Base-by-base conservation (phyloP, 2,888 invertebrate species). In the Netelia melanura region DNA sequence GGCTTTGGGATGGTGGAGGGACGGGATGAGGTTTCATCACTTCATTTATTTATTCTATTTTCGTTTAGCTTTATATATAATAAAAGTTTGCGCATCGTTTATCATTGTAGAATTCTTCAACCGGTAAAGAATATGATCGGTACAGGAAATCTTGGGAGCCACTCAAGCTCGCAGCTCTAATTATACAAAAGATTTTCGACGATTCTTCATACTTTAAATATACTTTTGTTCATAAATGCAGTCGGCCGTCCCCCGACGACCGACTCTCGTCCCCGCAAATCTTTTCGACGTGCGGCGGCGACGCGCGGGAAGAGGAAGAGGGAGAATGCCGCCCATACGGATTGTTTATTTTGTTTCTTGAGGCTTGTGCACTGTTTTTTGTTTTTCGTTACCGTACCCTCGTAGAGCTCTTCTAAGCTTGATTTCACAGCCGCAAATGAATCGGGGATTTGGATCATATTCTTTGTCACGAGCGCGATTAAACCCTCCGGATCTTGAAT, bases 91-190 rank as follows among this genome's bases (percentile, higher is more conserved):
- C 48, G 38, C 43, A 65, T 61, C 65, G 79, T 81, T 79, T 79
- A 86, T 76, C 80, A 82, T 72, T 30, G 84, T 84, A 64, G 82
- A 82, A 74, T 77, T 38, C 25, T 80, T 81, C 89, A 90, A 92
- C 90, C 91, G 93, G 93, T 92, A 93, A 93, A 93, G 93, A 93
- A 93, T 93, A 93, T 93, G 93, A 93, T 93, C 93, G 87, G 88
- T 88, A 90, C 87, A 89, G 89, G 90, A 74, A 71, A 88, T 89
- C 89, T 89, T 90, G 89, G 90, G 89, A 92, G 91, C 91, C 87
- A 83, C 87, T 89, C 83, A 86, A 90, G 90, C 90, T 88, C 85
- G 86, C 87, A 43, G 44, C 89, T 67, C 80, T 83, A 83, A 64
- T 75, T 89, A 89, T 86, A 87, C 38, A 86, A 88, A 84, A 84